phyloP scores from a whole-genome alignment of 2,113 vertebrate genomes.

The Merops nubicus region DNA sequence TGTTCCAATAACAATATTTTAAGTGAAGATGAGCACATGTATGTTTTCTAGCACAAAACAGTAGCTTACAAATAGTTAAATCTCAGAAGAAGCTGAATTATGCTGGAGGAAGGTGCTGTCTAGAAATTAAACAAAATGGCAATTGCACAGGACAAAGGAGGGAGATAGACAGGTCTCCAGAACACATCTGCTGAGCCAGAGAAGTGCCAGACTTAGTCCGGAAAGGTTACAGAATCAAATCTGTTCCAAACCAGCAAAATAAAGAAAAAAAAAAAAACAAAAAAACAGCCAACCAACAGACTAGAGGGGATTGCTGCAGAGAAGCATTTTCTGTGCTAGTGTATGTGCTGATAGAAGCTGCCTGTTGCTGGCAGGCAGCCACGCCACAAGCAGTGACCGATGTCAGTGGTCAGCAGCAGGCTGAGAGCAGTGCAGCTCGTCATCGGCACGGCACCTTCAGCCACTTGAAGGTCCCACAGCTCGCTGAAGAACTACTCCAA shows the following conservation, averaged over 20 bases:
- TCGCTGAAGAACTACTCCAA: neutral
- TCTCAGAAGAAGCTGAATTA: neutral
- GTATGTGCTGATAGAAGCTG: neutral
- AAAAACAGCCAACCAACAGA: neutral
- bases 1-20: neutral
- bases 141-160: neutral
- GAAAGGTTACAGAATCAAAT: neutral
- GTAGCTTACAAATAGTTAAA: neutral
- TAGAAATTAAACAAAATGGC: neutral
- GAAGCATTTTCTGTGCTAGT: neutral
- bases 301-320: neutral
- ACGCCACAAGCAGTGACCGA: neutral
- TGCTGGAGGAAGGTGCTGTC: rapidly evolving
- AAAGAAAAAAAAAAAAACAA: neutral
- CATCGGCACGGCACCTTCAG: neutral
- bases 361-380: neutral
- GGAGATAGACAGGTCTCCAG: neutral
- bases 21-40: neutral
- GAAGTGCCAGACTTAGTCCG: neutral
- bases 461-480: neutral
- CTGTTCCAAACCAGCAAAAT: neutral
- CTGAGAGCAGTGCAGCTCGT: neutral
- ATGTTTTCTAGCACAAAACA: neutral
- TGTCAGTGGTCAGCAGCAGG: neutral
- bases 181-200: neutral